Base-by-base conservation (phyloP, 2,888 invertebrate species). In the Chrysodeixis includens region DNA sequence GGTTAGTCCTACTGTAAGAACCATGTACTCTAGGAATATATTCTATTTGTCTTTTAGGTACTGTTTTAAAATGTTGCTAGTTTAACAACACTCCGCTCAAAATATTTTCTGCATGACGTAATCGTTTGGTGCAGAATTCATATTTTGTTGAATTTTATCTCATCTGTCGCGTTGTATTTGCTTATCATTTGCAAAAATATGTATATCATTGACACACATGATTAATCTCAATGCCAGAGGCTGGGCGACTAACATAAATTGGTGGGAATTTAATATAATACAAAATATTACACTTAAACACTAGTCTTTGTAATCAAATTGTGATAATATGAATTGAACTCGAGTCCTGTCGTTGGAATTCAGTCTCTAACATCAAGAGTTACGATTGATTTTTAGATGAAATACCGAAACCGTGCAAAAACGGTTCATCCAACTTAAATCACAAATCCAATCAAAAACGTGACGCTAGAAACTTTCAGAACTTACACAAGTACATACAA, bases 301-400 rank as follows among this genome's bases (percentile, higher is more conserved):
- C 72, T 83, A 84, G 56, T 80, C 80, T 83, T 83, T 83, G 82
- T 73, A 66, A 74, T 74, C 59, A 62, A 56, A 68, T 60, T 68
- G 69, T 75, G 61, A 65, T 62, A 57, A n/a, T 30, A 22, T 46
- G 16, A 46, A 9, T 2, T 40, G 18, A 14, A 49, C 44, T n/a
- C n/a, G n/a, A n/a, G n/a, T n/a, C n/a, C 10, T 2, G 32, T 56
- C 9, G 60, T 60, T 30, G 20, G 65, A 57, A 44, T 68, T 64
- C 30, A 18, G 53, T 30, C 59, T 32, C 56, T 65, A 9, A 46
- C 14, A 1, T 49, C 14, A 14, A 1, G 3, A 0, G 3, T 16
- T 63, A 68, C 22, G 26, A 30, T 68, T 58, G 26, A 40, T 53
- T 59, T 18, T 44, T 32, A 54, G 7, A 32, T 14, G 12, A 54